A percentile compares a stretch with the other conserved stretches of the same genome.
Evolutionary conservation across 2,113 vertebrate species (phyloP).

Genomic region (Gymnogyps californianus): DNA sequence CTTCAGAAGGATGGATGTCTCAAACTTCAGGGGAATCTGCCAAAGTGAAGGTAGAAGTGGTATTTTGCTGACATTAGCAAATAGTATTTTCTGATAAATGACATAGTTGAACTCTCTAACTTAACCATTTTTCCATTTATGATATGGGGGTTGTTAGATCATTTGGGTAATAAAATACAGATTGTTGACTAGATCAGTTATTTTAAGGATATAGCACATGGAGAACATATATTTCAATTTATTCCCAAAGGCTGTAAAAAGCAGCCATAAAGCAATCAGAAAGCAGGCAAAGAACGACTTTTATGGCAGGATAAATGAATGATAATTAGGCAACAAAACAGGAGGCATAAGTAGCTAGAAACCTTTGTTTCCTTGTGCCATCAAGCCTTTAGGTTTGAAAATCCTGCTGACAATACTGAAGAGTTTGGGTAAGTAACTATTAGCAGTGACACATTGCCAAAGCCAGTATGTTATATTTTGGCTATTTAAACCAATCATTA

Average conservation of each 20-base stretch:
- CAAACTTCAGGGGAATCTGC: neutral
- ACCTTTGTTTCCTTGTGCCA: neutral
- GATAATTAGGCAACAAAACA: conserved; percentile 49
- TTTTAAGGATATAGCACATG: conserved; percentile 31
- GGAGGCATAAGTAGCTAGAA: neutral
- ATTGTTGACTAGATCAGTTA: conserved; percentile 36
- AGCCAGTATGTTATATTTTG: neutral
- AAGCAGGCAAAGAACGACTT: conserved; percentile 27
- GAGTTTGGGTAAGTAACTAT: neutral
- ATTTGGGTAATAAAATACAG: conserved; percentile 46
- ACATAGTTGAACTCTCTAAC: neutral
- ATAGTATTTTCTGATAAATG: neutral
- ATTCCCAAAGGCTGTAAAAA: conserved; percentile 49
- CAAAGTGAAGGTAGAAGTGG: neutral
- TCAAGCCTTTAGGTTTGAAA: neutral
- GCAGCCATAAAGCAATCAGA: conserved; percentile 56
- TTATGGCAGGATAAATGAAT: conserved; percentile 39
- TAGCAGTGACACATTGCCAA: neutral
- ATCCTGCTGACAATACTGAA: neutral
- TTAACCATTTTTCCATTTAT: conserved; percentile 7
- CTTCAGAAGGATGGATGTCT: neutral
- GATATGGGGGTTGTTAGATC: neutral
- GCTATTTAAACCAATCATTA: neutral
- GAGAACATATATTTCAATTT: conserved; percentile 31
- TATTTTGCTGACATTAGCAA: neutral